Evolutionary conservation across 2,113 vertebrate genomes (phyloP), one percentile per base, ranked within the genome.

Genomic region (Paradoxurus hermaphroditus): DNA sequence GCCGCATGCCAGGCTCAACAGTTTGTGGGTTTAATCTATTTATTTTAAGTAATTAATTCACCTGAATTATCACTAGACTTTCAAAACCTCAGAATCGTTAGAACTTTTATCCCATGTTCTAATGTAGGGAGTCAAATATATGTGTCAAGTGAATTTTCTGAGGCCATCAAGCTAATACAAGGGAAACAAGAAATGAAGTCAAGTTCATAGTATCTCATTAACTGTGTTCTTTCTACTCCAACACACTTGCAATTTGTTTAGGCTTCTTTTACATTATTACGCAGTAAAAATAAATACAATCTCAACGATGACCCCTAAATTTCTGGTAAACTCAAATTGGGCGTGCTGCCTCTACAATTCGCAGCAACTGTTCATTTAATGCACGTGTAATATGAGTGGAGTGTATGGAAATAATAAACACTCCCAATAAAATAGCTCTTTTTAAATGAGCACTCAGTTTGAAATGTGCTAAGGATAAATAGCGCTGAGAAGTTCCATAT

Each of bases 1-100:
- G 8, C 3, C 3, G 2, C 18, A 1, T 34, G 15, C 1, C 23
- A 18, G 23, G 15, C 4, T 63, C 13, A 62, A 39, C 0, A 75
- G 16, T 44, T 82, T 34, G 29, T 51, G 51, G 14, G 31, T 36
- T 1, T 27, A 19, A 4, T 46, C 15, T 31, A 7, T 10, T 59
- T 23, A 25, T 7, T 70, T 13, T 16, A 31, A 70, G 31, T 34
- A 34, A 77, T 1, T 23, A 39, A 15, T 77, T 68, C 3, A 68
- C 34, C 14, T 49, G 2, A 18, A 84, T 31, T 90, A 6, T 36
- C 5, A 8, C 3, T 15, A 34, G 41, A 27, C 4, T 78, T 78
- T n/a, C 25, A 84, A 39, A 86, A 90, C 4, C 21, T 18, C 27
- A 78, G 27, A 51, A 51, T 90, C 41, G n/a, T 70, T 68, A 51